phyloP scores from a whole-genome alignment of 2,797 vertebrate genomes.

The Lacerta viridis region DNA sequence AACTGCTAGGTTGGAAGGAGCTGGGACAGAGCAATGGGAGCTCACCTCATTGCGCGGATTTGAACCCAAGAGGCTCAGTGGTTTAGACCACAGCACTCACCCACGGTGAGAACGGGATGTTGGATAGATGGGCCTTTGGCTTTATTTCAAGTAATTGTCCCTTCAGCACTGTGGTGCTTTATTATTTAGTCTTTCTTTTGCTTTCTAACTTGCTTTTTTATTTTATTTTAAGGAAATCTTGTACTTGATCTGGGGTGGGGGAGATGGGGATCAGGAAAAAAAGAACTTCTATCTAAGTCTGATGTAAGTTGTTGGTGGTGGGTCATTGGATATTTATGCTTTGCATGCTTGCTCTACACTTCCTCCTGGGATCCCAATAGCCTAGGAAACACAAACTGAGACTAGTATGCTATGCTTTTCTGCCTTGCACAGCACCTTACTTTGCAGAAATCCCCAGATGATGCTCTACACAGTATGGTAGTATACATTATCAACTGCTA shows the following conservation, averaged over 20 bases:
- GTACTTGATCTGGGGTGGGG: background rate
- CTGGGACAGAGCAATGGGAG: too few relatives aligned
- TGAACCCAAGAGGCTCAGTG: background rate
- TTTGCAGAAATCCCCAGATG: too few relatives aligned
- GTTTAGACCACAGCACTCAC: background rate
- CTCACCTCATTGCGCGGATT: too few relatives aligned
- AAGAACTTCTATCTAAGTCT: background rate
- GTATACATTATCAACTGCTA: too few relatives aligned
- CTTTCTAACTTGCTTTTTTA: background rate
- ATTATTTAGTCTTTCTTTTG: constrained; percentile 3
- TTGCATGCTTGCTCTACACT: background rate
- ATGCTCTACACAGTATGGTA: too few relatives aligned
- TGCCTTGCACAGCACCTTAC: too few relatives aligned
- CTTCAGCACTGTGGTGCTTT: background rate
- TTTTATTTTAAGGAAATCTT: background rate
- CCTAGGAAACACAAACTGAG: too few relatives aligned
- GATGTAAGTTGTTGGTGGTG: too few relatives aligned
- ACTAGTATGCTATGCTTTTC: too few relatives aligned
- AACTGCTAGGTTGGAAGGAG: too few relatives aligned
- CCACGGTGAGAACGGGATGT: too few relatives aligned
- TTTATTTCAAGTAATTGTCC: background rate
- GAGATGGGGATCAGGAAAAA: background rate
- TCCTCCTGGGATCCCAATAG: background rate
- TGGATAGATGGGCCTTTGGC: too few relatives aligned
- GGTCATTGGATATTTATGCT: background rate